Evolutionary conservation across 2,797 vertebrate genomes (phyloP), one percentile per base, ranked within the genome.

Genomic region (Enteromius radiatus): DNA sequence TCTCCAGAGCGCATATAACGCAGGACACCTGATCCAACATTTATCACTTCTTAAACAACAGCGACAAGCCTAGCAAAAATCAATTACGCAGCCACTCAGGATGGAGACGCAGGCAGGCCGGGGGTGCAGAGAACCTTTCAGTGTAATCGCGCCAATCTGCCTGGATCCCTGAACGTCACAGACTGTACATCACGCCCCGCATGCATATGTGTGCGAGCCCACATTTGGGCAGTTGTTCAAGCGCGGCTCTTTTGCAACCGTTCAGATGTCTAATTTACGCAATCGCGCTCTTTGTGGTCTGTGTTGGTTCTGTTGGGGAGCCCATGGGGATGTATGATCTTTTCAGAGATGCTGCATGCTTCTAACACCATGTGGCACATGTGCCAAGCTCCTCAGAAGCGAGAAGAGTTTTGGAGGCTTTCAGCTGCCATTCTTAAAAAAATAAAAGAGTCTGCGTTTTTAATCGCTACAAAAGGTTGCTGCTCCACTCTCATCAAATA

Each of bases 1-100:
- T 78, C 81, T 88, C 84, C 80, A 75, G 84, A 84, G 84, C 68
- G 75, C 81, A 28, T 84, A 67, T 84, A 86, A 61, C 56, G 84
- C 84, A 79, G 45, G 79, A 79, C 79, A 80, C 83, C 80, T 81
- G 78, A 81, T 85, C 81, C 84, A 82, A 81, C 87, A 86, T 86
- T 85, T 81, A 85, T 88, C 83, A 86, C 85, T 85, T 83, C 80
- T 83, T 70, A 74, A 86, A 85, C 78, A 85, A 86, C 83, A 84
- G 81, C 84, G 81, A 74, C 81, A 88, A 80, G 75, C 45, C 65
- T 21, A 73, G 63, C 64, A 84, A 64, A 85, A 88, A 85, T 88
- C 85, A 88, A 85, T 85, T 85, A 85, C 64, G 79, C 67, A 84
- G 76, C 85, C 82, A 76, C 82, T 84, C 82, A 81, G 80, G 59